Percentiles rank a stretch among this genome's conserved stretches.
phyloP scores from a whole-genome alignment of 2,113 vertebrate genomes.

The Megaceryle torquata region DNA sequence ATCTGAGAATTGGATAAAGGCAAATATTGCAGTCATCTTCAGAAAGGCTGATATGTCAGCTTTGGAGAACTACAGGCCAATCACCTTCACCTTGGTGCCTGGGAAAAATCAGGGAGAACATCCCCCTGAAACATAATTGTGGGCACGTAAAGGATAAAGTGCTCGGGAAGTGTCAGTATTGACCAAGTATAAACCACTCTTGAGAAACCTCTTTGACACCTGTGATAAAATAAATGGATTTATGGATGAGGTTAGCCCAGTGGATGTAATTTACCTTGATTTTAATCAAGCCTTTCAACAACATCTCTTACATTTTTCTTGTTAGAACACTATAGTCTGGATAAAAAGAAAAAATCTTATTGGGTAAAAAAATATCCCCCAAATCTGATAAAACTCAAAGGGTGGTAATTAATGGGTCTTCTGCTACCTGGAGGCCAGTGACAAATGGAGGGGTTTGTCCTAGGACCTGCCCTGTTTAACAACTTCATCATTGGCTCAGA shows the following conservation, averaged over 20 bases:
- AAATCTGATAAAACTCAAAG: neutral
- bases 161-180: neutral
- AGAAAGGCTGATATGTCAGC: neutral
- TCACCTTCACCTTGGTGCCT: neutral
- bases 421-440: neutral
- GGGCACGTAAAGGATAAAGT: neutral
- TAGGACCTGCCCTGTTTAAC: neutral
- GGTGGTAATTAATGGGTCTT: neutral
- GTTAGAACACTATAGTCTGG: neutral
- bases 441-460: neutral
- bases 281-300: neutral
- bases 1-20: neutral
- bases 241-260: neutral
- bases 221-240: neutral
- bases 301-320: neutral
- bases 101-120: neutral
- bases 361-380: accelerated
- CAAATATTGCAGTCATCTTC: neutral
- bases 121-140: neutral
- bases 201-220: neutral
- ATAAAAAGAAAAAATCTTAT: neutral
- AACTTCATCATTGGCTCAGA: neutral
- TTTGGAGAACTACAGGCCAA: neutral
- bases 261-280: neutral
- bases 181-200: neutral